A percentile compares a stretch with the other conserved stretches of the same genome.
Evolutionary conservation across 2,797 vertebrate species (phyloP).

Genomic region (Sebastes elongatus): DNA sequence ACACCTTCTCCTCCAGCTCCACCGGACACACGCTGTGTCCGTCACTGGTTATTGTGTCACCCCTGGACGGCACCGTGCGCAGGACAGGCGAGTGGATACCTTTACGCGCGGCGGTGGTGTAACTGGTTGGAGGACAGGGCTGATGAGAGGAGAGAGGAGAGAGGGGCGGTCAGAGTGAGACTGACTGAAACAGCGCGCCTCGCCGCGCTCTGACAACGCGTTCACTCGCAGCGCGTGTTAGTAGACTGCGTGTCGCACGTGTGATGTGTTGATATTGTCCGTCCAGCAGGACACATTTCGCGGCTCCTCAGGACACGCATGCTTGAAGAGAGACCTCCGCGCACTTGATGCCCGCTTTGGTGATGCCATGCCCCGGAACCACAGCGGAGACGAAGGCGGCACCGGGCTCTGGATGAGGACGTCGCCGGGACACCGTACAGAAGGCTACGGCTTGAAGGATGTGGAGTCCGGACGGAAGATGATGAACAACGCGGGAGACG

Average conservation of each 20-base stretch:
- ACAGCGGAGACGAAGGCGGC: constrained; percentile 91
- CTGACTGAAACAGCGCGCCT: constrained; percentile 34
- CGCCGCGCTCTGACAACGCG: background rate
- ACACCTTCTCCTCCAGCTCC: background rate
- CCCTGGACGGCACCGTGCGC: background rate
- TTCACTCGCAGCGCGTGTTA: constrained; percentile 4
- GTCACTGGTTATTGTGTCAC: background rate
- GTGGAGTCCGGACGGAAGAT: constrained; percentile 91
- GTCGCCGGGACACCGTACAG: constrained; percentile 78
- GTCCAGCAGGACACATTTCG: background rate
- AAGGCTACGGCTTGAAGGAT: constrained; percentile 88
- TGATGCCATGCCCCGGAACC: constrained; percentile 97
- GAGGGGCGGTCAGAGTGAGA: constrained; percentile 60
- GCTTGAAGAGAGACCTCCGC: constrained; percentile 47
- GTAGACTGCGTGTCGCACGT: constrained; percentile 28
- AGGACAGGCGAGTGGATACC: background rate
- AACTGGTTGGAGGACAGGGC: background rate
- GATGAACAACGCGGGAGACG: constrained; percentile 87
- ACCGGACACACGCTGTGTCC: background rate
- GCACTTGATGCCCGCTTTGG: constrained; percentile 75
- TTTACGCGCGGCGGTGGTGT: constrained; percentile 39
- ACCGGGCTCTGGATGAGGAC: constrained; percentile 92
- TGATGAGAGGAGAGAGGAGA: constrained; percentile 6
- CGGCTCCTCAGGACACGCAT: constrained; percentile 53
- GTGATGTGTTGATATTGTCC: background rate